Evolutionary conservation across 2,888 invertebrate species (phyloP), one percentile per base, ranked within the genome.

Genomic region (Metallyticus violacea): DNA sequence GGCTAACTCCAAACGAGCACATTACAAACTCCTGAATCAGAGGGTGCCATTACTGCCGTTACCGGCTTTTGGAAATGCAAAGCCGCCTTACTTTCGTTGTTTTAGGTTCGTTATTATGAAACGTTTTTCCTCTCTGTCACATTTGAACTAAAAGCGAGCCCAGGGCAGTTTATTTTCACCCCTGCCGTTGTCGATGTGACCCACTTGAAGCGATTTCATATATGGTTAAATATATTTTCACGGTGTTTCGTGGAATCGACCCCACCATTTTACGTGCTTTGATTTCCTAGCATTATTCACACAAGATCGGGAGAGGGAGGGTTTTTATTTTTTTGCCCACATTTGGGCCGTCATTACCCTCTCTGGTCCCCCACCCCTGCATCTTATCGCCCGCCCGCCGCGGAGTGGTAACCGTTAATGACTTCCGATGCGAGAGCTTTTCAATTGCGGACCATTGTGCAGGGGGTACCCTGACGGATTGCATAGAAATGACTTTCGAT

Each of bases 391-490:
- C 40, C 40, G 40, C 40, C 40, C 40, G 40, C 40, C 40, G 77
- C 28, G 28, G 81, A 26, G 79, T 88, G 88, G 85, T 62, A 87
- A 87, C 86, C 87, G 87, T 86, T 88, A 88, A 88, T 88, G 87
- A 88, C 88, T 88, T 88, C 88, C 88, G 85, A 88, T 86, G 88
- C 76, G 85, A 77, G 86, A 79, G 86, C 87, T 88, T 88, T 88
- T 88, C 88, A 88, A 88, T 88, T 88, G 88, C 86, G 76, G 87
- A 29, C 76, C 85, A 88, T 86, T 87, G 85, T 85, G 76, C 85
- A 84, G 84, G 77, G 84, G 84, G 84, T 82, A 79, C 84, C 25
- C 86, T 86, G 86, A 86, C 86, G 76, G 86, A 87, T 86, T 85
- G 86, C 83, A 84, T 85, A 88, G 87, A 86, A 85, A 88, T 88